Conservation (phyloP, 2,113 vertebrate species). For the Ceyx melanurus region DNA sequence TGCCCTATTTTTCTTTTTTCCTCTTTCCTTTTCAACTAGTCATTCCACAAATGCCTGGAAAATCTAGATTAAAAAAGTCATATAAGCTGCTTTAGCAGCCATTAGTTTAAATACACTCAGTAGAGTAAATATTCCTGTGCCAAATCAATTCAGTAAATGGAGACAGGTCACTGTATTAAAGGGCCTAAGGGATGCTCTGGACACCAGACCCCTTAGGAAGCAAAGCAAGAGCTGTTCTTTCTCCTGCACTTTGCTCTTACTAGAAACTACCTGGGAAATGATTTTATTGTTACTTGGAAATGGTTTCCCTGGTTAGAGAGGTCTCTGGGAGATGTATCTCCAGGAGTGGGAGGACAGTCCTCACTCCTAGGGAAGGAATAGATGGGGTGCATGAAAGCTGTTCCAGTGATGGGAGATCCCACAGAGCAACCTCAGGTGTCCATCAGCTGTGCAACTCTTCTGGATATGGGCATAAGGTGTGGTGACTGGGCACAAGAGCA, state of each 20-base stretch:
- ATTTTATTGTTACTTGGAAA: not conserved
- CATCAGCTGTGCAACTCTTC: not conserved
- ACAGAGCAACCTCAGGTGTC: not conserved
- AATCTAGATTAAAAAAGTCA: conserved; percentile 59
- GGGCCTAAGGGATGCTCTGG: not conserved
- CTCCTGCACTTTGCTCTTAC: not conserved
- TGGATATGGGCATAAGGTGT: not conserved
- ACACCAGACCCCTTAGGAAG: not conserved
- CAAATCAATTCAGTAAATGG: conserved; percentile 57
- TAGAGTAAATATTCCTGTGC: conserved; percentile 7
- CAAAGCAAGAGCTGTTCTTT: not conserved
- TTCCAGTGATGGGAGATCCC: not conserved
- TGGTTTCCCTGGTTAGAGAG: not conserved
- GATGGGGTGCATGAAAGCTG: not conserved
- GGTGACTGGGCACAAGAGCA: not conserved
- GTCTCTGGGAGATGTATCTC: not conserved
- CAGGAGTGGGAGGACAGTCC: not conserved
- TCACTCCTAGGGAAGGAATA: not conserved
- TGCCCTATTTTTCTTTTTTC: not conserved
- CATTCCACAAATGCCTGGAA: conserved; percentile 24
- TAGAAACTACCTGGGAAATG: not conserved
- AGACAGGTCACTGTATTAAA: conserved; percentile 8
- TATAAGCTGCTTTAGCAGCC: conserved; percentile 56
- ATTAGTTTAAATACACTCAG: conserved; percentile 51
- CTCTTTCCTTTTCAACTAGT: not conserved